Percentiles rank a stretch among this genome's conserved stretches.
phyloP scores from a whole-genome alignment of 2,113 vertebrate genomes.

The Eublepharis macularius region DNA sequence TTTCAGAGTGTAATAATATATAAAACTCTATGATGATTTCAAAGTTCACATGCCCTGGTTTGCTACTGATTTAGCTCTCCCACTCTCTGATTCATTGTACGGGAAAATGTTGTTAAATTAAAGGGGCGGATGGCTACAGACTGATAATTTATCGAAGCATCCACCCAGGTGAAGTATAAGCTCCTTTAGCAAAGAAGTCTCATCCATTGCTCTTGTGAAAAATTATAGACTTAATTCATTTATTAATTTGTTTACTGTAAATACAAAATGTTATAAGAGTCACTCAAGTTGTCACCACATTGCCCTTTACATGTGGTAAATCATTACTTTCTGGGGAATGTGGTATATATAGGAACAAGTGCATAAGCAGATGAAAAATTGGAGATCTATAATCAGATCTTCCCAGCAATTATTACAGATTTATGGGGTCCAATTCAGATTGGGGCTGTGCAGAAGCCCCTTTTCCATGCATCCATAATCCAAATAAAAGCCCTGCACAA shows the following conservation, averaged over 20 bases:
- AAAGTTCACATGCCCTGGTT: conserved; percentile 29
- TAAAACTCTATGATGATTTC: not conserved
- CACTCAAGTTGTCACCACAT: not conserved
- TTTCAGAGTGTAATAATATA: not conserved
- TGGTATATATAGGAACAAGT: too few relatives aligned
- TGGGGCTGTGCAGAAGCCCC: too few relatives aligned
- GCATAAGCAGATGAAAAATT: too few relatives aligned
- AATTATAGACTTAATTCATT: not conserved
- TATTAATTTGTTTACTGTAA: not conserved
- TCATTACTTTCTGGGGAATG: too few relatives aligned
- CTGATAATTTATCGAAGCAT: conserved; percentile 7
- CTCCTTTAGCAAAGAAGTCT: not conserved
- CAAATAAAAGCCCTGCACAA: too few relatives aligned
- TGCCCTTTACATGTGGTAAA: not conserved
- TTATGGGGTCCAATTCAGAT: too few relatives aligned
- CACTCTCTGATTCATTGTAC: not conserved
- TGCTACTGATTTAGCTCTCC: not conserved
- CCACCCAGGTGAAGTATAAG: fast-evolving
- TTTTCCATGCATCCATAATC: too few relatives aligned
- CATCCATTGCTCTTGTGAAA: not conserved
- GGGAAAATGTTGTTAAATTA: conserved; percentile 17
- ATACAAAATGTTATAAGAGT: conserved; percentile 1
- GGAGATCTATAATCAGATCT: too few relatives aligned
- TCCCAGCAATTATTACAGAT: too few relatives aligned
- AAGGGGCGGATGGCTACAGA: conserved; percentile 17